Evolutionary conservation across 2,113 vertebrate genomes (phyloP).

Genomic region (Felis chaus): DNA sequence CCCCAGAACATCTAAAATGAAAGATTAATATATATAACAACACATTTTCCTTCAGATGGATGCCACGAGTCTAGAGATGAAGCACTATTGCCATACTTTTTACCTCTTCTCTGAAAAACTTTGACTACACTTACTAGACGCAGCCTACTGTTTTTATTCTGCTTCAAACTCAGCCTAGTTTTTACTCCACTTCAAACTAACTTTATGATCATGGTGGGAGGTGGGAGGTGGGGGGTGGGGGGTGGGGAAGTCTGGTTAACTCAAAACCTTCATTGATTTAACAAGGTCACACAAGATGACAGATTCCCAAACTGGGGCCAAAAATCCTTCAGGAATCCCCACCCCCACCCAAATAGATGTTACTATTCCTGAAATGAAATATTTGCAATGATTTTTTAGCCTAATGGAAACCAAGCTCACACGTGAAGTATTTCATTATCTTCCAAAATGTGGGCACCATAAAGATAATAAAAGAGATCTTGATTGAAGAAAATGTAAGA

Average conservation of each 20-base stretch:
- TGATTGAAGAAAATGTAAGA: neutral
- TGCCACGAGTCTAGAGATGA: neutral
- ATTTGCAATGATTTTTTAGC: neutral
- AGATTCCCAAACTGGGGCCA: neutral
- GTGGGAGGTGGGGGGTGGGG: fast-evolving
- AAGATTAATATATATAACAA: constrained; percentile 2
- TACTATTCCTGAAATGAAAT: neutral
- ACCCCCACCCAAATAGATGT: neutral
- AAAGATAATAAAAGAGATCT: neutral
- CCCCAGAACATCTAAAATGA: constrained; percentile 4
- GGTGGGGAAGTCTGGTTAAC: neutral
- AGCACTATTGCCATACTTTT: neutral
- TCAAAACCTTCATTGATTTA: neutral
- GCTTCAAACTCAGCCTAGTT: neutral
- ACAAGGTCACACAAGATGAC: neutral
- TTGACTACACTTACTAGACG: neutral
- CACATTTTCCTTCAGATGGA: neutral
- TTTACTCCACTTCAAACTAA: constrained; percentile 28
- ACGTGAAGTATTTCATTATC: neutral
- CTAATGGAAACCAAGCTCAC: neutral
- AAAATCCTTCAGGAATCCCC: neutral
- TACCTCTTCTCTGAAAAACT: neutral
- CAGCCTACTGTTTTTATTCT: neutral
- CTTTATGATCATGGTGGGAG: neutral
- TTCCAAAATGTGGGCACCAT: neutral